Evolutionary conservation across 2,888 invertebrate genomes (phyloP), one percentile per base, ranked within the genome.

Genomic region (Heliconius aoede): DNA sequence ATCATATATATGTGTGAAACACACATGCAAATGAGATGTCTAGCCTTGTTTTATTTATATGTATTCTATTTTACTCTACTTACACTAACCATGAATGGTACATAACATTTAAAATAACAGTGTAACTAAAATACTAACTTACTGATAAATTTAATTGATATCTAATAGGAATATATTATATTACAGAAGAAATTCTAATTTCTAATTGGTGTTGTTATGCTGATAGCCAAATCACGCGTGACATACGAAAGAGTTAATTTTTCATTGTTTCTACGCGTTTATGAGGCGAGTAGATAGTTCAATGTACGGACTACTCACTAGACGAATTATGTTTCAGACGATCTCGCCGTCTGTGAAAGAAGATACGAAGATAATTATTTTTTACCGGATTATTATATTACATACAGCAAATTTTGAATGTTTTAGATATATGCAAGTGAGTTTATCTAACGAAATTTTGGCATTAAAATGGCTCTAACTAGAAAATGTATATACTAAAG

Each of bases 301-400:
- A 60, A 72, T 76, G 76, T 72, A 72, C 72, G 72, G 32, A 30
- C 24, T 72, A 72, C 72, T 65, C 26, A 30, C 24, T 58, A 67
- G 76, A 30, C 76, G 55, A 76, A 72, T 76, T 67, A 26, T 64
- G 32, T 76, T 72, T 67, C 67, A 60, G 72, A 72, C 76, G 40
- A 65, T 51, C 51, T 67, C 58, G 11, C 55, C 40, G 28, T 72
- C 67, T 76, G 32, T 60, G 72, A 60, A 67, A 76, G 30, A 58
- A 60, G 30, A 76, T 71, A 51, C 51, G 26, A 61, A 69, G 26
- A 67, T 26, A 40, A 75, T 60, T 24, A 24, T 60, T 72, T 58
- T 36, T 40, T 40, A 21, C 36, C 5, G 32, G 32, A 60, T 26
- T 32, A 36, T 65, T 65, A 40, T 36, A 65, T 65, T 36, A 36